Evolutionary conservation across 2,797 vertebrate species (phyloP), one percentile per base, ranked within the genome.

Genomic region (Cynopterus sphinx): DNA sequence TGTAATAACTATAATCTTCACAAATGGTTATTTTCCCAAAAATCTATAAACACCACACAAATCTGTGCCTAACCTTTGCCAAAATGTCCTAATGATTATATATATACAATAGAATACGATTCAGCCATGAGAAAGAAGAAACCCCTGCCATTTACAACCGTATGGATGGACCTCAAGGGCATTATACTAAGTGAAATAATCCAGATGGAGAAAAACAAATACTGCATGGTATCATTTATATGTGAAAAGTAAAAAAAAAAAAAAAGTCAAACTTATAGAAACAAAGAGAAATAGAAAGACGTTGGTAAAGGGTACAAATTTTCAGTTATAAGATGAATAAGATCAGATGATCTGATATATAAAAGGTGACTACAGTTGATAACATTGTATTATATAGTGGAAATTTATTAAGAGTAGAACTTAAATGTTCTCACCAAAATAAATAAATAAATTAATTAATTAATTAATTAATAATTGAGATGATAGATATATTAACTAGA

Each of bases 51-150:
- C 7, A 75, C 16, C 46, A 21, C n/a, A 79, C 5, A 89, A 95
- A 74, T 84, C n/a, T 82, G 16, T 51, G 10, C 1, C 28, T 70
- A 82, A 77, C 2, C 36, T 90, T 95, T 83, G 71, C 26, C 39
- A 93, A 91, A 95, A 78, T 83, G 87, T 46, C 11, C 16, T 63
- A 95, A 87, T 4, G 65, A 89, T 55, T 22, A 46, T 31, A 53
- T 31, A 53, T 67, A 49, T 43, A 74, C 9, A 59, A 71, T 19
- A 31, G 2, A 57, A 36, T 87, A 87, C 53, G 19, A 78, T 65
- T 79, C 19, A 65, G 17, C 24, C 15, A 75, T 15, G 1, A 87
- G 33, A 82, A 82, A 61, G 22, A 81, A 91, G 28, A 24, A 87
- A 87, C 49, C 51, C 28, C 70, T 77, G 13, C 19, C 59, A 82